These are phyloP conservation scores for Sylvia atricapilla DNA, from an alignment of 2,113 vertebrate species.

Conservation along the genomic window DNA sequence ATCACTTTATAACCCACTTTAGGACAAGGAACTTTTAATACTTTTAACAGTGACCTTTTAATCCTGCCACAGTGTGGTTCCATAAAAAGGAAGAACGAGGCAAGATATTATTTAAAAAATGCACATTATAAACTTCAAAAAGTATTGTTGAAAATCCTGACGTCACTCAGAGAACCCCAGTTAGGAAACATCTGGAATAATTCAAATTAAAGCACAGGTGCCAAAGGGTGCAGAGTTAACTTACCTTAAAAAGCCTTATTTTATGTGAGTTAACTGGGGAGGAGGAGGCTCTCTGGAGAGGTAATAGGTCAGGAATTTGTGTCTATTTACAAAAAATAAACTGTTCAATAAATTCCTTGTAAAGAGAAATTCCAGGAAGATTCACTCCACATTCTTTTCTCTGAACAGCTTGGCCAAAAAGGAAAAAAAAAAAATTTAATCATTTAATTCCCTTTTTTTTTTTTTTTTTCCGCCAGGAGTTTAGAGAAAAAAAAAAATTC, in stretches of 20 bases:
- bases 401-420: neutral
- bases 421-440: neutral
- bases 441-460: rapidly evolving
- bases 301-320: neutral
- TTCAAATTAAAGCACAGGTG: neutral
- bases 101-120: neutral
- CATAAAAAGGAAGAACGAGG: neutral
- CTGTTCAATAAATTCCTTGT: neutral
- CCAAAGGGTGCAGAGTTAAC: neutral
- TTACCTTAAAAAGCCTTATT: neutral
- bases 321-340: neutral
- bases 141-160: neutral
- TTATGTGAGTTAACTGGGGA: neutral
- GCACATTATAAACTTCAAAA: neutral
- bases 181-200: neutral
- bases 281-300: neutral
- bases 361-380: neutral
- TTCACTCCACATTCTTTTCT: neutral
- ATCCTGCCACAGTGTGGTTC: neutral
- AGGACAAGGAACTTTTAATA: neutral
- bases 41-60: neutral
- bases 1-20: rapidly evolving
- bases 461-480: neutral
- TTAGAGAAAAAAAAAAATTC: neutral
- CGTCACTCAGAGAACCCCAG: neutral